Conservation (phyloP, 2,797 vertebrate genomes). For the Octomys mimax region DNA sequence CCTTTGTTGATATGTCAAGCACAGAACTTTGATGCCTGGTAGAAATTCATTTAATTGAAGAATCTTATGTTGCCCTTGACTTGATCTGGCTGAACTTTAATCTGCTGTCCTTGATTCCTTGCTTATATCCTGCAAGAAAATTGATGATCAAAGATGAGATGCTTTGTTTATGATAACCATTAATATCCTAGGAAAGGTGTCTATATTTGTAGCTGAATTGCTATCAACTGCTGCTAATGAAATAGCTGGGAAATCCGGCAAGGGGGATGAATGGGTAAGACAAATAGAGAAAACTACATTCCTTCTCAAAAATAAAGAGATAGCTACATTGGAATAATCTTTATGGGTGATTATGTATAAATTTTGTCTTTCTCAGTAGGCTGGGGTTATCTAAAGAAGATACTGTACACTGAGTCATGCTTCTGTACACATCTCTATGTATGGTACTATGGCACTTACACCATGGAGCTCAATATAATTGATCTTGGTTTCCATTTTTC, state of each 20-base stretch:
- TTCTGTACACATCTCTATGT: not conserved
- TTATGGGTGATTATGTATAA: not conserved
- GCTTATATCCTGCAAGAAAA: not conserved
- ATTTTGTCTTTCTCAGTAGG: conserved; percentile 2
- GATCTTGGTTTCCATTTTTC: not conserved
- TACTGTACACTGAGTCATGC: not conserved
- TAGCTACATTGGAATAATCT: not conserved
- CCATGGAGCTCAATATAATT: not conserved
- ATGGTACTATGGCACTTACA: no score
- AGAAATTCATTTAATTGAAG: not conserved
- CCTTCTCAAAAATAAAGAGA: not conserved
- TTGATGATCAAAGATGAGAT: not conserved
- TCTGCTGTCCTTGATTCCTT: not conserved
- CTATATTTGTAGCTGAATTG: not conserved
- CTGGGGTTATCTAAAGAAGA: not conserved
- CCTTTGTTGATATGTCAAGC: not conserved
- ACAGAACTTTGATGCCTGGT: not conserved
- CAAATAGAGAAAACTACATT: not conserved
- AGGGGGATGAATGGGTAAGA: not conserved
- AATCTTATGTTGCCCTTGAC: not conserved
- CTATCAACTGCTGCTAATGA: not conserved
- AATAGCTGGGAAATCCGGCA: not conserved
- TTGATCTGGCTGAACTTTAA: not conserved
- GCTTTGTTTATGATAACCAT: not conserved
- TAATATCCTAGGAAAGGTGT: not conserved